phyloP scores from a whole-genome alignment of 2,888 invertebrate genomes.

The Brachycybe producta region DNA sequence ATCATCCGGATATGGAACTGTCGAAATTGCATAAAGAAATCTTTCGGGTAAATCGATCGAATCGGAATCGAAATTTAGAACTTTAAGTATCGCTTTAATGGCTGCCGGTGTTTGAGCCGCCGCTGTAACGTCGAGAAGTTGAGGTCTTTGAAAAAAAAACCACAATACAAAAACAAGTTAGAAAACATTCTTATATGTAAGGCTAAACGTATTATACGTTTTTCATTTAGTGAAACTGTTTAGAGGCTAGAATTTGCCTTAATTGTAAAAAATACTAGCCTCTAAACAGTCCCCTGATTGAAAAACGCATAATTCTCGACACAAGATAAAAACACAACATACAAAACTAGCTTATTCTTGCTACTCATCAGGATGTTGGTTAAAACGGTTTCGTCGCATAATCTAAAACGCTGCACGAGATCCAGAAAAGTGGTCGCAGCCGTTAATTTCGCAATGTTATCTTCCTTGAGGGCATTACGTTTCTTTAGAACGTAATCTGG shows the following conservation, averaged over 20 bases:
- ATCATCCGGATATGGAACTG: constrained; percentile 50
- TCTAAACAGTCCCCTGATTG: too few species aligned
- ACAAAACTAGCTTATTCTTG: constrained; percentile 43
- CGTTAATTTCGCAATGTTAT: constrained; percentile 47
- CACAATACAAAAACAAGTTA: constrained; percentile 20
- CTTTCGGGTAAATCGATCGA: constrained; percentile 49
- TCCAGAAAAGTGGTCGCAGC: constrained; percentile 52
- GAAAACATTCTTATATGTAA: background rate
- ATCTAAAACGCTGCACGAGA: constrained; percentile 47
- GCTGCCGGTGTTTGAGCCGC: constrained; percentile 53
- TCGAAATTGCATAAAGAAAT: constrained; percentile 58
- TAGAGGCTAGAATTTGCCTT: too few species aligned
- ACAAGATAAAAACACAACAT: constrained; percentile 24
- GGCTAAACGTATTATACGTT: background rate
- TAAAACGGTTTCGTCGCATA: constrained; percentile 46
- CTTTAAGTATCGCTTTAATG: constrained; percentile 53
- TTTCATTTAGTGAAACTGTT: background rate
- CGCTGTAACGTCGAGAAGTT: constrained; percentile 55
- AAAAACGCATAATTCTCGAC: background rate
- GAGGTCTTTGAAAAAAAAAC: too few species aligned
- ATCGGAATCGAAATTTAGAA: constrained; percentile 32
- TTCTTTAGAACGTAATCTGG: background rate
- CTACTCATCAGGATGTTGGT: constrained; percentile 43
- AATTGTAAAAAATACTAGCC: too few species aligned
- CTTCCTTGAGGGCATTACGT: constrained; percentile 34